A percentile compares a stretch with the other conserved stretches of the same genome.
Conservation (phyloP, 1,140 invertebrate genomes). For the Heliothis subflexa region DNA sequence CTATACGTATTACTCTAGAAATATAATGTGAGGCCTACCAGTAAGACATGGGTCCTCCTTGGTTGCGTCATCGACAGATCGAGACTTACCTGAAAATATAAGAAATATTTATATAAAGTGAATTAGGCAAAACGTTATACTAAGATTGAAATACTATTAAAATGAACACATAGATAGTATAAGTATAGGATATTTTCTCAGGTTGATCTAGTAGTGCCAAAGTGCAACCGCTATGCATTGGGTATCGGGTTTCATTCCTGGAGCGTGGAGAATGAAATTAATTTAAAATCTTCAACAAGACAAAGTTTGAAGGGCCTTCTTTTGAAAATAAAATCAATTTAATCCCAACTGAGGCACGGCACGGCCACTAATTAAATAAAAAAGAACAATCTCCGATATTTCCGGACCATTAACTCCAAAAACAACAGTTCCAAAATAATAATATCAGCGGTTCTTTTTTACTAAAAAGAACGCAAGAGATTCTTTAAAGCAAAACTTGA, state of each 20-base stretch:
- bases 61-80: constrained; percentile 79
- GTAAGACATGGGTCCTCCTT: constrained; percentile 84
- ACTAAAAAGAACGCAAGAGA: constrained; percentile 10
- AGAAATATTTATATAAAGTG: not conserved
- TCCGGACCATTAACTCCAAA: constrained; percentile 24
- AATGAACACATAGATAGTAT: no score
- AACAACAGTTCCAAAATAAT: not conserved
- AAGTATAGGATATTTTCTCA: no score
- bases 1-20: not conserved
- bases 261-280: not conserved
- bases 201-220: no score
- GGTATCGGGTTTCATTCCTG: no score
- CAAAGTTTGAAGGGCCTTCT: no score
- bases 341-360: no score
- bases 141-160: no score
- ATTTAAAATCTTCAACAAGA: no score
- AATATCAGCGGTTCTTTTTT: constrained; percentile 12
- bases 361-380: not conserved
- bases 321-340: no score
- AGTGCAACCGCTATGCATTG: no score
- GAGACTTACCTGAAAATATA: constrained; percentile 80
- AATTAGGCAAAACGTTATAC: no score
- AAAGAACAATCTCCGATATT: not conserved
- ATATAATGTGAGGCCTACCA: constrained; percentile 67
- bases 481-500: constrained; percentile 27